A percentile compares a stretch with the other conserved stretches of the same genome.
Evolutionary conservation across 2,888 invertebrate species (phyloP).

Genomic region (Congeria kusceri): DNA sequence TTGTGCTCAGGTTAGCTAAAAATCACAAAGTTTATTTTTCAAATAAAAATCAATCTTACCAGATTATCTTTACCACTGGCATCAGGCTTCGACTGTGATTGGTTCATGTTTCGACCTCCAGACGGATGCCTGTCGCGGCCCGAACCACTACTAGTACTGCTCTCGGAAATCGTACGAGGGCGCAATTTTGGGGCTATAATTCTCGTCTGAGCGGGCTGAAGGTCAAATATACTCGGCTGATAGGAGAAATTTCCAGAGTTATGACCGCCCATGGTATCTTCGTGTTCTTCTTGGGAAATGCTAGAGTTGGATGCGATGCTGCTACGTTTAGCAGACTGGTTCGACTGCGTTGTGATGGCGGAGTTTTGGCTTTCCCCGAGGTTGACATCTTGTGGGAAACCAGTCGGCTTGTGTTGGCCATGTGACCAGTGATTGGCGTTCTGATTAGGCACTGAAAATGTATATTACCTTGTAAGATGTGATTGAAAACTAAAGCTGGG

Average conservation of each 20-base stretch:
- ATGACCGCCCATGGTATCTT: not conserved
- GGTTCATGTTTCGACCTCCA: slow-evolving; percentile 5
- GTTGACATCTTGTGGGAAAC: slow-evolving; percentile 48
- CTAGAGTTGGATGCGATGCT: slow-evolving; percentile 66
- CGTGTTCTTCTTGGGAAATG: slow-evolving; percentile 37
- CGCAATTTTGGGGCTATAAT: slow-evolving; percentile 72
- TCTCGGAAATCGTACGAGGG: slow-evolving; percentile 76
- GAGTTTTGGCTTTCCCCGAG: slow-evolving; percentile 55
- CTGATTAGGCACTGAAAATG: slow-evolving; percentile 23
- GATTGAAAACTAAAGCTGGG: too few relatives aligned
- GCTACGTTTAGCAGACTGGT: slow-evolving; percentile 45
- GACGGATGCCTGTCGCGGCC: slow-evolving; percentile 19
- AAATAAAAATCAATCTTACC: slow-evolving; percentile 15
- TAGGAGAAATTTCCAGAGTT: not conserved
- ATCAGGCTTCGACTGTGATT: slow-evolving; percentile 11
- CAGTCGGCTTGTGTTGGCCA: slow-evolving; percentile 14
- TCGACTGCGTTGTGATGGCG: slow-evolving; percentile 15
- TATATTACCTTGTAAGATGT: too few relatives aligned
- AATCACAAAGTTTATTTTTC: too few relatives aligned
- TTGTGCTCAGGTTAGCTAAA: too few relatives aligned
- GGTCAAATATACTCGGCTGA: slow-evolving; percentile 56
- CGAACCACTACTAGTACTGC: slow-evolving; percentile 70
- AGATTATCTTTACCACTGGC: slow-evolving; percentile 29
- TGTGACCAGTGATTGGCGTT: slow-evolving; percentile 21
- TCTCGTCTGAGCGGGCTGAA: slow-evolving; percentile 57